phyloP scores from a whole-genome alignment of 2,797 vertebrate genomes.

The Cottoperca gobio region DNA sequence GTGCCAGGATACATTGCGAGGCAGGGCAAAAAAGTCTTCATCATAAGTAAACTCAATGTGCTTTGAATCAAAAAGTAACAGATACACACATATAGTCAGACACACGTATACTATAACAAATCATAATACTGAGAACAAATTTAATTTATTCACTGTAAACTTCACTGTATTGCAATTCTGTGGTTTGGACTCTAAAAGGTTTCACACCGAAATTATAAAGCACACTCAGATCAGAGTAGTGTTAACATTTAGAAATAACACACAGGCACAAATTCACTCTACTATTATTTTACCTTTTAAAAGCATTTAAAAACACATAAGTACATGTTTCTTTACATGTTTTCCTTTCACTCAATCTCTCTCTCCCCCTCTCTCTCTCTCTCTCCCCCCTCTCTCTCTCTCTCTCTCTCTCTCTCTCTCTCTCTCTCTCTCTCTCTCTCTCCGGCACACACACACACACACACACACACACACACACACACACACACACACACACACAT shows the following conservation, averaged over 20 bases:
- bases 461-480: not conserved
- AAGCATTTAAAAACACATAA: slow-evolving; percentile 41
- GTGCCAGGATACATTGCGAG: not conserved
- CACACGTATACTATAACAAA: not conserved
- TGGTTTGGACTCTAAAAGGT: not conserved
- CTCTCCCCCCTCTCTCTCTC: no score
- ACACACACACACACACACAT: slow-evolving; percentile 24
- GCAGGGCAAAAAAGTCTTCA: not conserved
- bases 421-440: no score
- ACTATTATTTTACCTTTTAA: slow-evolving; percentile 24
- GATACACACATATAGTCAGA: not conserved
- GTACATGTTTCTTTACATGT: slow-evolving; percentile 16
- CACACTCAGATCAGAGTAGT: not conserved
- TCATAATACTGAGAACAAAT: not conserved
- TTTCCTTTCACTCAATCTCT: slow-evolving; percentile 3
- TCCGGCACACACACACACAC: not conserved
- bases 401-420: not conserved
- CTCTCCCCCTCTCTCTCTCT: not conserved
- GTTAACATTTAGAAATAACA: slow-evolving; percentile 27
- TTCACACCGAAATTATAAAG: not conserved
- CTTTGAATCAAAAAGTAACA: not conserved
- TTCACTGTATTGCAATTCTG: not conserved
- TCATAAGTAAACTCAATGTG: not conserved
- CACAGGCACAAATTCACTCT: slow-evolving; percentile 12
- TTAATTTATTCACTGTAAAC: not conserved